Evolutionary conservation across 2,888 invertebrate genomes (phyloP).

Genomic region (Andrena flavipes): DNA sequence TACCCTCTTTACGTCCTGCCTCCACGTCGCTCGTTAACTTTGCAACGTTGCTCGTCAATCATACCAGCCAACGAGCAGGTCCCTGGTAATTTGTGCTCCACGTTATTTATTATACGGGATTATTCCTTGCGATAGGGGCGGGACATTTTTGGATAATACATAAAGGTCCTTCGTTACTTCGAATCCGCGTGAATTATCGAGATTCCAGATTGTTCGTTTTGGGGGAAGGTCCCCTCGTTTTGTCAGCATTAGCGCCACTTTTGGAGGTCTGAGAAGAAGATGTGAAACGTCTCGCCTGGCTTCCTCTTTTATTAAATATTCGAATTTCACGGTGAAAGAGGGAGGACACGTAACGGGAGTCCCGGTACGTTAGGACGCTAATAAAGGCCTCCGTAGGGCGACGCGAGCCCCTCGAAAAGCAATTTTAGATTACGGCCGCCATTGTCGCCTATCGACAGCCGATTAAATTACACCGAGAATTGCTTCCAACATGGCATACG

Average conservation of each 20-base stretch:
- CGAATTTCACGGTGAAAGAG: background rate
- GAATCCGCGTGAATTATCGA: too few relatives aligned
- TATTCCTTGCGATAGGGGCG: too few relatives aligned
- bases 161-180: too few relatives aligned
- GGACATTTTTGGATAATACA: too few relatives aligned
- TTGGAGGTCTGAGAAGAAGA: background rate
- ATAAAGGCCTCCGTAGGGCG: slow-evolving; percentile 41
- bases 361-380: slow-evolving; percentile 22
- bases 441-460: slow-evolving; percentile 69
- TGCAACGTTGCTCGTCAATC: slow-evolving; percentile 37
- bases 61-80: slow-evolving; percentile 4
- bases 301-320: slow-evolving; percentile 1
- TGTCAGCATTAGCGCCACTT: too few relatives aligned
- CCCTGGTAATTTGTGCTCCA: too few relatives aligned
- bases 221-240: too few relatives aligned
- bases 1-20: background rate
- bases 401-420: slow-evolving; percentile 50
- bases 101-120: too few relatives aligned
- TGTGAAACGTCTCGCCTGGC: background rate
- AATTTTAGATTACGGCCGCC: slow-evolving; percentile 70
- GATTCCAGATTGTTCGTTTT: too few relatives aligned
- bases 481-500: slow-evolving; percentile 42
- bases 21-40: slow-evolving; percentile 45
- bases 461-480: slow-evolving; percentile 74
- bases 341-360: background rate